Conservation (phyloP, 2,888 invertebrate genomes). For the Euphydryas editha region DNA sequence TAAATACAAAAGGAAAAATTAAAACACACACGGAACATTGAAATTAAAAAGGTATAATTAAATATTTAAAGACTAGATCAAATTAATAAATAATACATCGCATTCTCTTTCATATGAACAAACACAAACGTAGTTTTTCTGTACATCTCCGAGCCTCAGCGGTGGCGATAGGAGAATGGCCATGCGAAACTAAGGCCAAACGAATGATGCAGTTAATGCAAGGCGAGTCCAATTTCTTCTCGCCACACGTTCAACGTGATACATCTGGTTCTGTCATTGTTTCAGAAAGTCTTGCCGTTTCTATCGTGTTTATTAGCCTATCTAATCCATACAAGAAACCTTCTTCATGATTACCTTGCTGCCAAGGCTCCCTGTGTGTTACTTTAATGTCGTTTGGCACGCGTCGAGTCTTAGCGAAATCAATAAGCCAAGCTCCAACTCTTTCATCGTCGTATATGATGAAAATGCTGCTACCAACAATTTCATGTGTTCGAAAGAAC, state of each 20-base stretch:
- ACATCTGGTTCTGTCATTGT: conserved; percentile 70
- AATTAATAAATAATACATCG: conserved; percentile 66
- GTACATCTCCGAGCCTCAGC: conserved; percentile 68
- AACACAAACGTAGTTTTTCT: conserved; percentile 66
- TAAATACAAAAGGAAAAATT: neutral
- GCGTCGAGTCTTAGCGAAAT: conserved; percentile 96
- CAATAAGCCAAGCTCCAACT: conserved; percentile 97
- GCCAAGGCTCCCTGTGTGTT: conserved; percentile 92
- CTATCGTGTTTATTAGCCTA: conserved; percentile 90
- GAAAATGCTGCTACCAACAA: conserved; percentile 96
- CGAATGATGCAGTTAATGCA: conserved; percentile 63
- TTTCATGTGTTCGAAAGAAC: conserved; percentile 94
- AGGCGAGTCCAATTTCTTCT: conserved; percentile 73
- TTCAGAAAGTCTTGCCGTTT: conserved; percentile 62
- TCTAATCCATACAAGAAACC: conserved; percentile 97
- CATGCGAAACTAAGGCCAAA: conserved; percentile 58
- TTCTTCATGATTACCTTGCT: conserved; percentile 98
- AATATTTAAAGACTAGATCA: conserved; percentile 76
- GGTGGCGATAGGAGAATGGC: conserved; percentile 54
- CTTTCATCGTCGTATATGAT: conserved; percentile 95
- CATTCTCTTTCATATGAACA: conserved; percentile 71
- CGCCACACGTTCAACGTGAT: conserved; percentile 72
- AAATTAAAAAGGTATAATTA: conserved; percentile 45
- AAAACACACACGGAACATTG: conserved; percentile 40
- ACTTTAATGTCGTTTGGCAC: conserved; percentile 88